Base-by-base conservation (phyloP, 2,888 invertebrate species). In the Kryphioiulus occultus region DNA sequence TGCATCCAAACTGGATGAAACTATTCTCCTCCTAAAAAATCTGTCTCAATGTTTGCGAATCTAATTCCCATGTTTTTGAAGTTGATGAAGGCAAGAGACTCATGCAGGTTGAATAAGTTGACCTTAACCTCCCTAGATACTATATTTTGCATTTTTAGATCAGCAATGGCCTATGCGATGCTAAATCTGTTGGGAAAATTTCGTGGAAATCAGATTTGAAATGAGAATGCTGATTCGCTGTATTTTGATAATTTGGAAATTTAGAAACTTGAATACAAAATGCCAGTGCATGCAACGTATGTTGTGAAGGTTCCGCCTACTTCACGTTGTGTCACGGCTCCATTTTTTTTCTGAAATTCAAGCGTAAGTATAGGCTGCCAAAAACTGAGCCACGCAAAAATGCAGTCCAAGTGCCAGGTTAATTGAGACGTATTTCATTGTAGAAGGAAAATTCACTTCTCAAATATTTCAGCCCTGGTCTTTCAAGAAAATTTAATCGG, bases 381-480 rank as follows among this genome's bases (percentile, higher is more conserved):
- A 68, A 68, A 68, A 68, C 22, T 68, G 9, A 22, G 68, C 12
- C 68, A 68, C 68, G 68, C 68, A 68, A 68, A 68, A 68, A 68
- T 68, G 68, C 68, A 68, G 68, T 68, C 22, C 68, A 26, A 68
- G 10, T 26, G 68, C 68, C 53, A 26, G 68, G 68, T 68, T 68
- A 68, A 68, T 68, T 68, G 68, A 68, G 68, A 68, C 68, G 68
- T 68, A 68, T 68, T 68, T 68, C 68, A 68, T 68, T 26, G 68
- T 22, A 68, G 26, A 22, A 68, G 68, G 26, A 68, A 68, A 68
- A 68, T 26, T 22, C 68, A 68, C 68, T 68, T 68, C 68, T 22
- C 26, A 22, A 26, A 68, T 68, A 10, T 26, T 68, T 68, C 68
- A 68, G 22, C 68, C 3, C 68, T 68, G 22, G 26, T 68, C 26